phyloP scores from a whole-genome alignment of 2,797 vertebrate genomes.

The Coregonus sp. region DNA sequence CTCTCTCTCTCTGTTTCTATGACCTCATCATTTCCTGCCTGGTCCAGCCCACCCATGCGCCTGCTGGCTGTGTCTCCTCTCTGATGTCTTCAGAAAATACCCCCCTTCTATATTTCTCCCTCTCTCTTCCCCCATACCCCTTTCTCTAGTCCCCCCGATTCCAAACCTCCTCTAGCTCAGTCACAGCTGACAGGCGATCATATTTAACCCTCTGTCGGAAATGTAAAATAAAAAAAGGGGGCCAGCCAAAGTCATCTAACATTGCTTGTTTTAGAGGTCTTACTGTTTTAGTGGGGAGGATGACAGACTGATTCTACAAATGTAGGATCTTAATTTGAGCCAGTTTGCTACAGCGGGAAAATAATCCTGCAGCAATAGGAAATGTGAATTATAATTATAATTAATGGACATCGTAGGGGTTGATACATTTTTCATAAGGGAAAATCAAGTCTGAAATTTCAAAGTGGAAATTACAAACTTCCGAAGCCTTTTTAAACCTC shows the following conservation, averaged over 20 bases:
- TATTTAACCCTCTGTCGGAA: constrained; percentile 19
- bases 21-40: constrained; percentile 74
- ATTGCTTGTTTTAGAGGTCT: neutral
- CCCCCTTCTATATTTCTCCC: constrained; percentile 59
- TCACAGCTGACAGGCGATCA: constrained; percentile 14
- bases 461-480: too few species aligned
- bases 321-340: too few species aligned
- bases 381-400: too few species aligned
- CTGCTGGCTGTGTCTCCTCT: constrained; percentile 39
- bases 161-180: neutral
- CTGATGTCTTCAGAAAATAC: constrained; percentile 34
- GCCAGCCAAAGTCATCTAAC: neutral
- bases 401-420: too few species aligned
- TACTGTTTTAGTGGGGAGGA: neutral
- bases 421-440: too few species aligned
- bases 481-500: too few species aligned
- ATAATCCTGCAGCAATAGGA: too few species aligned
- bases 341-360: too few species aligned
- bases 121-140: constrained; percentile 17
- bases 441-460: too few species aligned
- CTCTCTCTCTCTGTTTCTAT: constrained; percentile 53
- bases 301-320: neutral
- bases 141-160: neutral
- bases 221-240: neutral
- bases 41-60: constrained; percentile 52